Base-by-base conservation (phyloP, 2,113 vertebrate species). In the Istiophorus platypterus region DNA sequence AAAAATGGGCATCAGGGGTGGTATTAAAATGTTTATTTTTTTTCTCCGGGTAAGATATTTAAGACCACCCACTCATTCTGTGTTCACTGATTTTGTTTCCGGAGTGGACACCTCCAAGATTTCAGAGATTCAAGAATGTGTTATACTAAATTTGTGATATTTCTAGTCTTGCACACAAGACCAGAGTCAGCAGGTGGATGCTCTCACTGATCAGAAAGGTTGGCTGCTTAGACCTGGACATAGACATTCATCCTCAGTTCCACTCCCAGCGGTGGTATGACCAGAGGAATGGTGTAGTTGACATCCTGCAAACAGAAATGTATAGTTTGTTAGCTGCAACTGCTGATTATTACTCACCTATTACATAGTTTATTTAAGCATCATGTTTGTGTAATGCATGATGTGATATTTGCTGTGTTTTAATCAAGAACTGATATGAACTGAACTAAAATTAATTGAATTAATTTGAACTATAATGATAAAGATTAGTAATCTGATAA, bases 201-300 rank as follows among this genome's bases (percentile, higher is more conserved):
- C 24, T 71, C 91, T 92, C 93, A 95, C 95, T 93, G 93, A 61
- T 86, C 70, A 5, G 94, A 94, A 73, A 95, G 80, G 85, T 94
- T 95, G 57, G 56, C 87, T 45, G 94, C 95, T 74, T 82, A 78
- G 42, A 95, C 93, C 86, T 91, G 90, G 29, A 94, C 94, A 69
- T 74, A 95, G n/a, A 95, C 49, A 4, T 47, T 69, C 8, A 88
- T 88, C 81, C 84, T 93, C 75, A 95, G 82, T 45, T 91, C 91
- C 63, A 95, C 66, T 39, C 95, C 95, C 52, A 57, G 37, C 0
- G 27, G 0, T 24, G 94, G 93, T 24, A 95, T 92, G 18, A 69
- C 1, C 24, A 95, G 74, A 26, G 87, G 88, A 22, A 26, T 80
- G 27, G 61, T 80, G 62, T 90, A 95, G 37, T 51, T 76, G 14